Conservation (phyloP, 1,140 invertebrate genomes). For the Drosophila nasuta region DNA sequence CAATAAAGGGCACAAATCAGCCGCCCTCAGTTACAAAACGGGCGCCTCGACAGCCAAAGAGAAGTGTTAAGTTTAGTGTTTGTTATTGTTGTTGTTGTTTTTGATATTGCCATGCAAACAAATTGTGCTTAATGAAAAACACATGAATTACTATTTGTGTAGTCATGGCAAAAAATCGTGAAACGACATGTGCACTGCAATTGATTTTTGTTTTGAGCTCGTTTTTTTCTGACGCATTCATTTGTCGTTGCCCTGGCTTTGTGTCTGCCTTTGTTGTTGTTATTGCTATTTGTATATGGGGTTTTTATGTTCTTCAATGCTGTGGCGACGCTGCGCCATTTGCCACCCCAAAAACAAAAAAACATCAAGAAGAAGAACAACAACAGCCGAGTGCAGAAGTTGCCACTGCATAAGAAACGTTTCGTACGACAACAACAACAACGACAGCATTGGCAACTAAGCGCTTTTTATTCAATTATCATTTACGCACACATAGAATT, state of each 20-base stretch:
- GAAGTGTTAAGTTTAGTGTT: constrained; percentile 16
- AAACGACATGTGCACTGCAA: constrained; percentile 39
- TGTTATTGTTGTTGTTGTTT: constrained; percentile 30
- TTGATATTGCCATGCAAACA: constrained; percentile 20
- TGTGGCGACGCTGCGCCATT: constrained; percentile 35
- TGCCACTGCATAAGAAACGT: constrained; percentile 16
- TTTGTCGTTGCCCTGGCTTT: constrained; percentile 21
- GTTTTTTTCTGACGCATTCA: constrained; percentile 40
- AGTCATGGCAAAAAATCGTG: constrained; percentile 17
- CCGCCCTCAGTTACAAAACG: constrained; percentile 68
- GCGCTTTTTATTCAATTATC: constrained; percentile 39
- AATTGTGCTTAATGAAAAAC: not conserved
- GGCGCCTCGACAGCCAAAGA: constrained; percentile 29
- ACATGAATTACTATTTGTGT: constrained; percentile 19
- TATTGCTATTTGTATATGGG: constrained; percentile 39
- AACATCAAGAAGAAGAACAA: constrained; percentile 4
- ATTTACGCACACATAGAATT: constrained; percentile 1
- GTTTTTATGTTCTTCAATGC: constrained; percentile 35
- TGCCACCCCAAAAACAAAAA: constrained; percentile 32
- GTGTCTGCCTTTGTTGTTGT: constrained; percentile 26
- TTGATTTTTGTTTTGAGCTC: constrained; percentile 66
- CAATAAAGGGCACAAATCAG: constrained; percentile 3
- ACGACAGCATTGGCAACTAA: constrained; percentile 5
- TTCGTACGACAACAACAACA: constrained; percentile 13
- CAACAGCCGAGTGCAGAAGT: constrained; percentile 22